These are phyloP conservation scores for Hemiscyllium ocellatum DNA, from an alignment of 2,113 vertebrate species.

Conservation along the genomic window DNA sequence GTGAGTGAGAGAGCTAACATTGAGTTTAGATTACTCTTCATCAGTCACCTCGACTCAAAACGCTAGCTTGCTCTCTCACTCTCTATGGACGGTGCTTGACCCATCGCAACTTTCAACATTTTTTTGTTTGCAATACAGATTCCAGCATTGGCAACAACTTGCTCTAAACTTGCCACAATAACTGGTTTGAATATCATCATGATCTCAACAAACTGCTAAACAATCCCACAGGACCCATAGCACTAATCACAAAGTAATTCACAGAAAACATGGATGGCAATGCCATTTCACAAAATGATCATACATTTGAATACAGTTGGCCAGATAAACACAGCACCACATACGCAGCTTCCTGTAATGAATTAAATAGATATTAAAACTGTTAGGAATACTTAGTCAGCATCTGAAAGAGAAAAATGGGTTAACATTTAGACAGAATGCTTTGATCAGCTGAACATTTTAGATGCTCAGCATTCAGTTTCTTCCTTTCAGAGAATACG, in stretches of 20 bases:
- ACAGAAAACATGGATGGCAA: not conserved
- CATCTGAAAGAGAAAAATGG: not conserved
- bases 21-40: too few relatives aligned
- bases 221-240: not conserved
- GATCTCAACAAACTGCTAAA: not conserved
- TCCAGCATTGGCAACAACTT: too few relatives aligned
- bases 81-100: too few relatives aligned
- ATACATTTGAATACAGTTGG: not conserved
- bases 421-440: not conserved
- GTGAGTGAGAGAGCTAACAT: too few relatives aligned
- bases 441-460: not conserved
- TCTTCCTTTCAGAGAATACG: not conserved
- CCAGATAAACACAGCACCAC: not conserved
- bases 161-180: not conserved
- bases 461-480: not conserved
- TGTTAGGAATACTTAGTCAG: not conserved
- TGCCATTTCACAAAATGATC: not conserved
- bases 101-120: too few relatives aligned
- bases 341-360: not conserved
- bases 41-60: too few relatives aligned
- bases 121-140: too few relatives aligned
- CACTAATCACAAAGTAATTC: not conserved
- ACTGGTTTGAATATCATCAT: not conserved
- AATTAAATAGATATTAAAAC: not conserved
- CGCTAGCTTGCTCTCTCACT: too few relatives aligned